Percentiles rank a stretch among this genome's conserved stretches.
Conservation (phyloP, 2,888 invertebrate species). For the Rotaria sp. region DNA sequence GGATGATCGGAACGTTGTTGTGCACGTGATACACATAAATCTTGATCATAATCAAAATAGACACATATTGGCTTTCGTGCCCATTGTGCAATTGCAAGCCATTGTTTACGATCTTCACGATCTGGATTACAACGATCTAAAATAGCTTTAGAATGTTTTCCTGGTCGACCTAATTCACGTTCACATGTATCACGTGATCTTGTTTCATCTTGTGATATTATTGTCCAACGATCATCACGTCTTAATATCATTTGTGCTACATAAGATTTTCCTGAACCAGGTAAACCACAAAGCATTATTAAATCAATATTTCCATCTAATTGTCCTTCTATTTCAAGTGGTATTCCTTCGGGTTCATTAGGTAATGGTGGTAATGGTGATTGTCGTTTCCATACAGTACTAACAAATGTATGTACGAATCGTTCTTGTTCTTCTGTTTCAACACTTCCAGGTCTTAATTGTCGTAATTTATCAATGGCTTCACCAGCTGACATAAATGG, state of each 20-base stretch:
- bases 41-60: not conserved
- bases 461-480: slow-evolving; percentile 46
- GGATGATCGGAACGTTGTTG: not conserved
- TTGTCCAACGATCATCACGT: not conserved
- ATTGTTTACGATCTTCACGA: not conserved
- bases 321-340: not conserved
- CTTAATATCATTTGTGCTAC: not conserved
- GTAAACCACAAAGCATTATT: not conserved
- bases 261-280: slow-evolving; percentile 1
- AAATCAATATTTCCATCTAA: not conserved
- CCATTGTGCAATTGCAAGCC: not conserved
- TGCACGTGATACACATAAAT: not conserved
- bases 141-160: not conserved
- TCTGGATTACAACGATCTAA: not conserved
- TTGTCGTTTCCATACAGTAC: not conserved
- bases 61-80: not conserved
- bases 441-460: slow-evolving; percentile 51
- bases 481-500: slow-evolving; percentile 42
- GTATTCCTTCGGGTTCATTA: not conserved
- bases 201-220: not conserved
- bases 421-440: slow-evolving; percentile 52
- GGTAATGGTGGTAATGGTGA: not conserved
- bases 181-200: not conserved
- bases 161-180: not conserved
- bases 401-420: slow-evolving; percentile 32